phyloP scores from a whole-genome alignment of 2,113 vertebrate genomes.

The Marmota monax region DNA sequence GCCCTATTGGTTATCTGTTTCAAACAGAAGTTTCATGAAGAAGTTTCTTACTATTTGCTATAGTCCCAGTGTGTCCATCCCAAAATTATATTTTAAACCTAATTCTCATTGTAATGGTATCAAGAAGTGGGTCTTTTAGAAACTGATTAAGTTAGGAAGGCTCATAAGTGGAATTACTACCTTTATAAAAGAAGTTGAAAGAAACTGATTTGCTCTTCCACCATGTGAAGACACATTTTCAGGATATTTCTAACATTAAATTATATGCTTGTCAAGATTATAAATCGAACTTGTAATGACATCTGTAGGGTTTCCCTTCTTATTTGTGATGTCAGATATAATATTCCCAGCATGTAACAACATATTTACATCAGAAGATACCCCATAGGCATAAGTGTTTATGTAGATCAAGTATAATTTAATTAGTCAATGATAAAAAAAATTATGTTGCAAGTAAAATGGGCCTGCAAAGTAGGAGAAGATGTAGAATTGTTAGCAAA shows the following conservation, averaged over 20 bases:
- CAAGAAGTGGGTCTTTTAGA: background rate
- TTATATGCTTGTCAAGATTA: background rate
- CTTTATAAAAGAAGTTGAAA: background rate
- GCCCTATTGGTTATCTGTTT: background rate
- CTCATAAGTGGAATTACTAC: too few species aligned
- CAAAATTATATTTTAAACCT: background rate
- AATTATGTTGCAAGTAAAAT: background rate
- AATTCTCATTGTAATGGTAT: background rate
- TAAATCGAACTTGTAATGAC: background rate
- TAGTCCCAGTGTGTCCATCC: background rate
- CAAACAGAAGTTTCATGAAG: background rate
- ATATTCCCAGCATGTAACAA: background rate
- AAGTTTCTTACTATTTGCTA: background rate
- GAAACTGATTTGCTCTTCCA: background rate
- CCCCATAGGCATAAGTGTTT: background rate
- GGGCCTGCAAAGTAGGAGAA: background rate
- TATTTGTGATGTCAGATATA: background rate
- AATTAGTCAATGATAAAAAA: background rate
- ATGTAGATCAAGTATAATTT: background rate
- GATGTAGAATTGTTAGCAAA: background rate
- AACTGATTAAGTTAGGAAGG: background rate
- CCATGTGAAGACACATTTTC: background rate
- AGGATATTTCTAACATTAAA: background rate
- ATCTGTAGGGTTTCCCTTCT: background rate
- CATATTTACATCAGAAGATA: background rate